A percentile compares a stretch with the other conserved stretches of the same genome.
phyloP scores from a whole-genome alignment of 2,888 invertebrate genomes.

The Oconnorella tubifera region DNA sequence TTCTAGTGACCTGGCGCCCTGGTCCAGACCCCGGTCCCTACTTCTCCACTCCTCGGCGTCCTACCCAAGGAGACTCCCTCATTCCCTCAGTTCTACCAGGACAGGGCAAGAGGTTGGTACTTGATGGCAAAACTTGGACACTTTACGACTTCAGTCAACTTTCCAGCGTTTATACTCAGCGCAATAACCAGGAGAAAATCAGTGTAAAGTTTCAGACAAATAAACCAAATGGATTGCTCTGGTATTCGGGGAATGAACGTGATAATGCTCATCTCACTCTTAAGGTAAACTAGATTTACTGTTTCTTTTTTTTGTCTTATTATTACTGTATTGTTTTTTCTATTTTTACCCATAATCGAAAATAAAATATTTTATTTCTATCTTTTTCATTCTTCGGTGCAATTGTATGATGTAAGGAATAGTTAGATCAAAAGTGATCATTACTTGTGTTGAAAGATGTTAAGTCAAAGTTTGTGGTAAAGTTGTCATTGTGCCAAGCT shows the following conservation, averaged over 20 bases:
- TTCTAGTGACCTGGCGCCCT: no score
- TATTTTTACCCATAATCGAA: background rate
- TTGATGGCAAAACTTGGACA: slow-evolving; percentile 42
- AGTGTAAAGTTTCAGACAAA: slow-evolving; percentile 43
- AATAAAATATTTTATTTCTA: background rate
- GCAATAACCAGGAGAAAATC: slow-evolving; percentile 36
- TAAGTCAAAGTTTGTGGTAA: no score
- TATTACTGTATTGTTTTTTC: no score
- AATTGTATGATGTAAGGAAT: no score
- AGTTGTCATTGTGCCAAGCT: no score
- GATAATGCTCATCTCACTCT: slow-evolving; percentile 42
- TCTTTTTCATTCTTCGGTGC: no score
- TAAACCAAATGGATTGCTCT: slow-evolving; percentile 46
- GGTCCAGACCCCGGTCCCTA: no score
- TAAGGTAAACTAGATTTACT: slow-evolving; percentile 46
- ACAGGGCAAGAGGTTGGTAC: slow-evolving; percentile 18
- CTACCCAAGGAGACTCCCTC: background rate
- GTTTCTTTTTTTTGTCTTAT: background rate
- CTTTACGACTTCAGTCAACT: slow-evolving; percentile 40
- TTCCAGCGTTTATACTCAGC: slow-evolving; percentile 33
- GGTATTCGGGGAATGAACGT: slow-evolving; percentile 42
- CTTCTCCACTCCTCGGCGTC: no score
- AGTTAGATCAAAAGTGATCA: no score
- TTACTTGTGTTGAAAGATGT: no score
- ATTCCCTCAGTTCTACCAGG: slow-evolving; percentile 11